Percentiles rank a stretch among this genome's conserved stretches.
Evolutionary conservation across 2,797 vertebrate genomes (phyloP).

Genomic region (Coregonus suidteri): DNA sequence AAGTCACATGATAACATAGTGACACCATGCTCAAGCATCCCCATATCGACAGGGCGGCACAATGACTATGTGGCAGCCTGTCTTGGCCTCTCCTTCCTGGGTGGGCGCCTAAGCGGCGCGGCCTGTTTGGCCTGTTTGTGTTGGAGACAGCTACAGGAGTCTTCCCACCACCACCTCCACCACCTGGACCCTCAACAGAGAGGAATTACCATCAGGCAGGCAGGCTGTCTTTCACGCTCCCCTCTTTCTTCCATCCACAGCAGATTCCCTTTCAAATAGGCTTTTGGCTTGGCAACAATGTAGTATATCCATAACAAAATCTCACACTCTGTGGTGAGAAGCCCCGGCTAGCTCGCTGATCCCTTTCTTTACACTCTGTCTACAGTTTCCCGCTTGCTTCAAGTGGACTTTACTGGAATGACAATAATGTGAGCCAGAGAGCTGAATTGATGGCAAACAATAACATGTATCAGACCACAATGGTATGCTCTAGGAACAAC

Average conservation of each 20-base stretch:
- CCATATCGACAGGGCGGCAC: background rate
- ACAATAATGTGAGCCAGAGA: background rate
- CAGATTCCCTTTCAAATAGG: conserved; percentile 32
- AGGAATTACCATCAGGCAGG: background rate
- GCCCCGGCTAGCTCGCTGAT: too few species aligned
- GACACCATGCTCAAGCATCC: background rate
- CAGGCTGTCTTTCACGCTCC: conserved; percentile 22
- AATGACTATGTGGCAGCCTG: background rate
- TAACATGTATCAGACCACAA: background rate
- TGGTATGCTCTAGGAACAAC: background rate
- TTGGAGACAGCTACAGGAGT: background rate
- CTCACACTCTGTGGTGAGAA: too few species aligned
- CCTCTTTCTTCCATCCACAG: conserved; percentile 15
- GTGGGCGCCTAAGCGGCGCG: background rate
- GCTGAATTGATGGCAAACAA: background rate
- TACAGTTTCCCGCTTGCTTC: too few species aligned
- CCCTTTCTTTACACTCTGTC: too few species aligned
- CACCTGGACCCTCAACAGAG: background rate
- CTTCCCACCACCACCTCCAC: too few species aligned
- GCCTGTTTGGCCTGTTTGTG: background rate
- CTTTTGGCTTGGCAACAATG: conserved; percentile 29
- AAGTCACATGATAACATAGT: too few species aligned
- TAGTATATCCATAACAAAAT: conserved; percentile 39
- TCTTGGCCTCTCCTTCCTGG: background rate
- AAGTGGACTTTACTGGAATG: too few species aligned